phyloP scores from a whole-genome alignment of 2,888 invertebrate genomes.

The Cacoxenus indagator region DNA sequence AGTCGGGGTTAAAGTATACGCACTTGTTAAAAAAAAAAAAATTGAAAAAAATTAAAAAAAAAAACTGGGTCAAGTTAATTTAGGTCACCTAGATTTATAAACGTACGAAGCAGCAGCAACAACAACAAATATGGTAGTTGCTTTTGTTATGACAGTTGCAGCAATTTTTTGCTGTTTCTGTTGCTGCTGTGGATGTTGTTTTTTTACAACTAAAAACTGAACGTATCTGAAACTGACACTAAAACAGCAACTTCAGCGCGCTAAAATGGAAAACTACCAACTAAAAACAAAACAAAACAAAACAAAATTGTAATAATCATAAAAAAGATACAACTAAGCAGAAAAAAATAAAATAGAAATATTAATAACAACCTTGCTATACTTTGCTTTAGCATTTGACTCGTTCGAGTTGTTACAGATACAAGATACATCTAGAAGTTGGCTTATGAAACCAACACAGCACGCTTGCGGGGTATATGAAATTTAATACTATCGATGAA shows the following conservation, averaged over 20 bases:
- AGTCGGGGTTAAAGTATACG: neutral
- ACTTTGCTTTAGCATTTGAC: neutral
- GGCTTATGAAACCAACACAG: neutral
- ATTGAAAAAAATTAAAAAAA: neutral
- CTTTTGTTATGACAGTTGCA: constrained; percentile 20
- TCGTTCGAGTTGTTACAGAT: neutral
- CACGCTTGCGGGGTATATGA: neutral
- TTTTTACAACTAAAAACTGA: constrained; percentile 8
- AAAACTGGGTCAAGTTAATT: constrained; percentile 51
- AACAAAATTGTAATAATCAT: neutral
- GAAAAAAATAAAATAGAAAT: neutral
- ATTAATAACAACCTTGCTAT: neutral
- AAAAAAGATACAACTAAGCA: neutral
- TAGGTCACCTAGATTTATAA: constrained; percentile 52
- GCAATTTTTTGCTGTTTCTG: neutral
- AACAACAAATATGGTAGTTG: neutral
- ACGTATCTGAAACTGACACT: constrained; percentile 8
- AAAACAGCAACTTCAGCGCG: constrained; percentile 3
- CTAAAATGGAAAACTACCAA: neutral
- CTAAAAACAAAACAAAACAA: neutral
- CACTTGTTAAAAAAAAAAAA: neutral
- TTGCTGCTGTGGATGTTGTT: neutral
- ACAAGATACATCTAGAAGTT: neutral
- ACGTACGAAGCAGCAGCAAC: neutral
- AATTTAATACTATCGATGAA: too few relatives aligned